Percentiles rank a stretch among this genome's conserved stretches.
These are phyloP conservation scores for mouse (Mus musculus) DNA, from an alignment of 2,113 vertebrate species.

Conservation along the genomic window DNA sequence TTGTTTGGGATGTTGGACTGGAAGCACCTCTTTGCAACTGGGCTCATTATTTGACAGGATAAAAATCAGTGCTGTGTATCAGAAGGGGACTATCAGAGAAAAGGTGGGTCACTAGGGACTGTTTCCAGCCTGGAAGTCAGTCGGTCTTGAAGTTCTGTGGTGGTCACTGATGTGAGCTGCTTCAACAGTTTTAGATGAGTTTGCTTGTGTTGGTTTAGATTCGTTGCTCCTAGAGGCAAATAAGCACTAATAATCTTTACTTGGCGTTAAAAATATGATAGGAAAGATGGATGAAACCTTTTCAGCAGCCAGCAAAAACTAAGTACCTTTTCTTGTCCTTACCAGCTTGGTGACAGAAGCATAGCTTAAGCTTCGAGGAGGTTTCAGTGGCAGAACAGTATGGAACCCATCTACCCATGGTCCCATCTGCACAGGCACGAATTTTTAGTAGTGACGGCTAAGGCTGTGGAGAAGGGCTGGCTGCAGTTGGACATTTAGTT, in stretches of 20 bases:
- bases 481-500: neutral
- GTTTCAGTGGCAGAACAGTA: neutral
- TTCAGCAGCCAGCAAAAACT: constrained; percentile 11
- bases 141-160: neutral
- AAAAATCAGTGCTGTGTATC: neutral
- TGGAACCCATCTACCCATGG: neutral
- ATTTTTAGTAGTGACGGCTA: neutral
- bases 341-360: neutral
- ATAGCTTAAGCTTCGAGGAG: neutral
- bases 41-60: neutral
- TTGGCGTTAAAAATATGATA: neutral
- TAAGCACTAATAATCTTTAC: constrained; percentile 19
- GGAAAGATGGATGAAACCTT: neutral
- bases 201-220: neutral
- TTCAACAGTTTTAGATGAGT: neutral
- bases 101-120: constrained; percentile 1
- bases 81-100: constrained; percentile 2
- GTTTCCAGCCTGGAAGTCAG: neutral
- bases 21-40: neutral
- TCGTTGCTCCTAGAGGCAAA: constrained; percentile 18
- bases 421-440: neutral
- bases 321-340: neutral
- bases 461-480: neutral
- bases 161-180: neutral
- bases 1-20: neutral